phyloP scores from a whole-genome alignment of 2,888 invertebrate species.

The Heteropelma amictum region DNA sequence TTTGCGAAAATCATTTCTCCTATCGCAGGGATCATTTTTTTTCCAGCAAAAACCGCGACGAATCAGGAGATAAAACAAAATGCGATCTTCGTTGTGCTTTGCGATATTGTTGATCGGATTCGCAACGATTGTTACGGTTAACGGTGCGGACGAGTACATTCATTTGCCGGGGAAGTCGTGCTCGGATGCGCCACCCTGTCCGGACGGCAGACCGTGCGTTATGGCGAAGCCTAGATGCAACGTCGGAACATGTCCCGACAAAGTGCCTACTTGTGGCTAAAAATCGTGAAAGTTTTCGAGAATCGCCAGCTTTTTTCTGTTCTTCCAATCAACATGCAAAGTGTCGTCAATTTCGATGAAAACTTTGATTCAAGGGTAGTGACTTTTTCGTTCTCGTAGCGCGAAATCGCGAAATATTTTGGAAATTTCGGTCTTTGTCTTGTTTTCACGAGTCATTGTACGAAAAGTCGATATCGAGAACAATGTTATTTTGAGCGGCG shows the following conservation, averaged over 20 bases:
- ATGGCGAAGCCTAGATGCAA: constrained; percentile 65
- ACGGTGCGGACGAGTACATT: constrained; percentile 61
- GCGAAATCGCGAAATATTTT: too few species aligned
- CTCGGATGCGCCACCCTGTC: constrained; percentile 65
- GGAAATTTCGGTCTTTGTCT: too few species aligned
- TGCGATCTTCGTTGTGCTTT: too few species aligned
- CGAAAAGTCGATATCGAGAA: too few species aligned
- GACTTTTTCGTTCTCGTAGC: too few species aligned
- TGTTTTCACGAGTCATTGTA: too few species aligned
- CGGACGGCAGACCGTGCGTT: constrained; percentile 61
- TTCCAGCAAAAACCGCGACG: too few species aligned
- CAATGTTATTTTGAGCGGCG: too few species aligned
- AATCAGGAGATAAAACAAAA: too few species aligned
- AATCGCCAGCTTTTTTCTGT: neutral
- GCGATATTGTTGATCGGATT: constrained; percentile 54
- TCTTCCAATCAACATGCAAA: neutral
- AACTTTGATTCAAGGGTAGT: too few species aligned
- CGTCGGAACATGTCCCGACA: constrained; percentile 61
- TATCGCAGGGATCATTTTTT: too few species aligned
- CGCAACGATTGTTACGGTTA: constrained; percentile 22
- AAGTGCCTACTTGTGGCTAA: constrained; percentile 63
- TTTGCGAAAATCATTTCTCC: too few species aligned
- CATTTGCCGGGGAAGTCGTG: constrained; percentile 67
- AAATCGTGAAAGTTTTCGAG: constrained; percentile 22
- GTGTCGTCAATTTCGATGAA: neutral